Evolutionary conservation across 1,140 invertebrate species (phyloP), one percentile per base, ranked within the genome.

Genomic region (Halotydeus destructor): DNA sequence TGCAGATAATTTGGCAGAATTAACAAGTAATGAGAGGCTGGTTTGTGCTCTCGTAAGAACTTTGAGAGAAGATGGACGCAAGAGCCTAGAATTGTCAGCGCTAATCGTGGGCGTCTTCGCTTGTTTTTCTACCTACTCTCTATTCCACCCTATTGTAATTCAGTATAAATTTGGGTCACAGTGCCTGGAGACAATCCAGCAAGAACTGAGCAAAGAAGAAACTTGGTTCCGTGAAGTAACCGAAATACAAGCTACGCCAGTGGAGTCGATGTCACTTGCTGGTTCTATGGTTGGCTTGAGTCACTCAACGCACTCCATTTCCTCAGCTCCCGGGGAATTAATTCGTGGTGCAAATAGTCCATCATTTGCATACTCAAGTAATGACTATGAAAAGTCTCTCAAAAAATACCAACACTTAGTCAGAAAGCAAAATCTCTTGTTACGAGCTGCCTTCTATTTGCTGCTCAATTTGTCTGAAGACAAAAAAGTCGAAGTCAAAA

Each of bases 71-170:
- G 91, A 98, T 63, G 96, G 86, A 77, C 82, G 79, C 62, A 76
- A 80, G 55, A 94, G 84, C 58, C 77, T 94, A 52, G 88, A 96
- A 59, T 60, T 98, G 23, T 88, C 84, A 41, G 93, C 82, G 50
- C 93, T 94, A 60, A 86, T 98, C 55, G 76, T 94, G 46, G 88
- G 88, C 57, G 82, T 85, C 48, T 98, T 97, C 63, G 88, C 91
- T 57, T 93, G 84, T 57, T 91, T 98, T 59, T 94, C 89, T 9
- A 80, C 79, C n/a, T 97, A 91, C 57, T 76, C 76, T 49, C 75
- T 85, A 55, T 97, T 98, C 64, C 91, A 98, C 60, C 72, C 75
- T 27, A 73, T 94, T 9, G 79, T 98, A 36, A 66, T 78, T 9
- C 58, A 83, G 25, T 45, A 27, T 5, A 39, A 53, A 74, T 81